phyloP scores from a whole-genome alignment of 2,797 vertebrate species.

The Eidolon dupreanum region DNA sequence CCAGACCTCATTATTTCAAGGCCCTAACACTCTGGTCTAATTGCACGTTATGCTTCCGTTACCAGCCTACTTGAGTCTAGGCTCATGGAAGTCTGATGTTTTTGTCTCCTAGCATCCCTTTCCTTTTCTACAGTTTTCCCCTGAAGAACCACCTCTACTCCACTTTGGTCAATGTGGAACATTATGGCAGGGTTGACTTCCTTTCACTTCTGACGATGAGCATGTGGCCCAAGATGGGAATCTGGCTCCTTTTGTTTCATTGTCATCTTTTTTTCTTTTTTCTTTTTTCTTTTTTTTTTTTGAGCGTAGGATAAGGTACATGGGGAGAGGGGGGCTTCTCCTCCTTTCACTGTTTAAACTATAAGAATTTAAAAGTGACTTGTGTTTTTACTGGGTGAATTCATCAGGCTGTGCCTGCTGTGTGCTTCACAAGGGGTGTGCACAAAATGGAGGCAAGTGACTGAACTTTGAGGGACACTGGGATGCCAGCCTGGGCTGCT shows the following conservation, averaged over 20 bases:
- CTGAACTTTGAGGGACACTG: neutral
- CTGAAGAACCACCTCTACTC: neutral
- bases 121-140: neutral
- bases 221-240: neutral
- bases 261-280: neutral
- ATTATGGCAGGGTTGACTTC: neutral
- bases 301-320: neutral
- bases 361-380: neutral
- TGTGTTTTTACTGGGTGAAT: neutral
- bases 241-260: neutral
- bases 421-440: neutral
- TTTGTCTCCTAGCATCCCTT: neutral
- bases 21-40: neutral
- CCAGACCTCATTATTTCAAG: neutral
- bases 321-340: neutral
- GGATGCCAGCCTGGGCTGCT: neutral
- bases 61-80: neutral
- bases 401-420: neutral
- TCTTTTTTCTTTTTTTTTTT: neutral
- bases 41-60: neutral
- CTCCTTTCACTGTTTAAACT: neutral
- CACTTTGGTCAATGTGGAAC: neutral
- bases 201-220: neutral
- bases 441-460: neutral
- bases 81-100: neutral